Evolutionary conservation across 2,113 vertebrate species (phyloP), one percentile per base, ranked within the genome.

Genomic region (Henicopernis longicauda): DNA sequence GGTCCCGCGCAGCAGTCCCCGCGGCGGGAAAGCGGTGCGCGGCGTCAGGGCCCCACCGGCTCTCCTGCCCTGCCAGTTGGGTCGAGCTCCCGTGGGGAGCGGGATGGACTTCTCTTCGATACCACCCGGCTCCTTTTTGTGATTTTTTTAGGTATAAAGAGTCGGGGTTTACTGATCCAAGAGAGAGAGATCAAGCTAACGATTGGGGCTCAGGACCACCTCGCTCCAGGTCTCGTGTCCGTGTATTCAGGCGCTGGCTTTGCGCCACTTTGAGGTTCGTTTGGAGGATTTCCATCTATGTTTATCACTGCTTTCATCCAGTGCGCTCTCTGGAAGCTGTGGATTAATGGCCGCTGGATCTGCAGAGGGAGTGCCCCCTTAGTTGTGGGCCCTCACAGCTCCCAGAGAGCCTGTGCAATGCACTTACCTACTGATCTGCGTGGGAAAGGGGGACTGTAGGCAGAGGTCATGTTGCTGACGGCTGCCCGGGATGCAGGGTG

Each of bases 211-310:
- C 69, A 6, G n/a, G 2, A 5, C 20, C 18, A 0, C 11, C 31
- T 14, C 20, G 10, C 5, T 13, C 0, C 5, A 16, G 3, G 3
- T 23, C 14, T 26, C 2, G 0, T 6, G 16, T 9, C 36, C 10
- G 1, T 0, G 17, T 42, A 0, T 3, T 6, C 5, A 2, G 25
- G 44, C 7, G 8, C 31, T 12, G 45, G 13, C n/a, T 66, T 49
- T 66, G 45, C 19, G 1, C 9, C 34, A 9, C 22, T 3, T 8
- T 3, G 32, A 21, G 40, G 22, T 27, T 45, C 12, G 7, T 16
- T 3, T 2, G 11, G 15, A n/a, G 26, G 29, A 7, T 52, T 55
- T 7, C 2, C 3, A 1, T 3, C 18, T 42, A 1, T 3, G 1
- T 79, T 15, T 36, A 3, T 12, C 32, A 11, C 7, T 1, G 66